These are phyloP conservation scores for Idaea aversata DNA, from an alignment of 2,888 invertebrate genomes.

Conservation along the genomic window DNA sequence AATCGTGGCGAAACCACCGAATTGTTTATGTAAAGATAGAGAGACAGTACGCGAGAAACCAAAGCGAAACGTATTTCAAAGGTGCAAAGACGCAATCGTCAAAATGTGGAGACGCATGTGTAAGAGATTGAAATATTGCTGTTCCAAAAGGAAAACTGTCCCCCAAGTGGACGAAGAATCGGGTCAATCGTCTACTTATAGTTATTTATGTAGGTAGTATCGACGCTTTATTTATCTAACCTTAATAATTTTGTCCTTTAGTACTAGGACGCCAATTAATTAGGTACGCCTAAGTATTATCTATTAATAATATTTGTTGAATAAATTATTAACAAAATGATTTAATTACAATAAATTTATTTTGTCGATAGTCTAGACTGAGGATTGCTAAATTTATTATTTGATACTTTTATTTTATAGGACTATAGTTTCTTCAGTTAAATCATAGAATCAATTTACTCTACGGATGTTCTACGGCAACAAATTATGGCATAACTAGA, in stretches of 20 bases:
- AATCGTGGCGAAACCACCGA: conserved; percentile 53
- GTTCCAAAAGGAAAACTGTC: conserved; percentile 25
- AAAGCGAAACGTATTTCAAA: conserved; percentile 34
- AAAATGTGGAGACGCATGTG: conserved; percentile 36
- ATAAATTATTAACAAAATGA: neutral
- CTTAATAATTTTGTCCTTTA: neutral
- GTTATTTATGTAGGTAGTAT: conserved; percentile 67
- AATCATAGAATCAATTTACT: neutral
- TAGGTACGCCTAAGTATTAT: neutral
- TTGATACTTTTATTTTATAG: neutral
- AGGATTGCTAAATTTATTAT: neutral
- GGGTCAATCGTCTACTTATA: conserved; percentile 38
- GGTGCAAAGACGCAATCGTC: conserved; percentile 32
- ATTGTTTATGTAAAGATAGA: conserved; percentile 59
- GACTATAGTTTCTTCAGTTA: neutral
- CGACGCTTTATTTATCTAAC: conserved; percentile 24
- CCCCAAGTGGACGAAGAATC: conserved; percentile 27
- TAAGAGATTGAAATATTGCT: conserved; percentile 39
- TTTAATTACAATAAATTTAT: neutral
- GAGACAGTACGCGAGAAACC: conserved; percentile 26
- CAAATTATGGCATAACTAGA: neutral
- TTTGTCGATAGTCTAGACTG: neutral
- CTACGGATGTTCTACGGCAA: neutral
- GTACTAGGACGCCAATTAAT: neutral
- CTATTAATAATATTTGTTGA: neutral